Evolutionary conservation across 2,113 vertebrate genomes (phyloP), one percentile per base, ranked within the genome.

Genomic region (Marcusenius ussheri): DNA sequence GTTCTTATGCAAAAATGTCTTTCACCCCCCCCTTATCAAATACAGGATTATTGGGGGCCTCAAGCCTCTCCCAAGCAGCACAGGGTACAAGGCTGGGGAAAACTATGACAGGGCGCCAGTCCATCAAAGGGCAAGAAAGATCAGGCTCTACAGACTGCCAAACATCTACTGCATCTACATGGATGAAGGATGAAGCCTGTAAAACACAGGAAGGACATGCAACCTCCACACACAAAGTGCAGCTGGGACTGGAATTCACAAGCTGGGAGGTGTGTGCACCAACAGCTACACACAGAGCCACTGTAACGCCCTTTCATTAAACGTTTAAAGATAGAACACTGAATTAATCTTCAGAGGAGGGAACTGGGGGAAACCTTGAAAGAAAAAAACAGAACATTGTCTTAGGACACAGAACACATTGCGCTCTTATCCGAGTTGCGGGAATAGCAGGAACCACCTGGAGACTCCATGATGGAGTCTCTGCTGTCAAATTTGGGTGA

Each of bases 341-440:
- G 47, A 13, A 53, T 49, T 31, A 87, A 56, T 56, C 8, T 31
- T 53, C 50, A 56, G 2, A 50, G 10, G 15, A 39, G n/a, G 7
- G 7, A 15, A 19, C 31, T 27, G 27, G 15, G 15, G 50, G 56
- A n/a, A 58, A 19, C 5, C 21, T 88, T 88, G 5, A 31, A 45
- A 49, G 17, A 50, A 42, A 42, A 77, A 39, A 39, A 39, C 27
- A 39, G 35, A 10, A 66, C 62, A 4, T 2, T 1, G 58, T 77
- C 35, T 80, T 80, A 93, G 1, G 93, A 95, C 83, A 95, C 39
- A 0, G 93, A 92, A 91, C 95, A 95, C 93, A 93, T 95, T 91
- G 93, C 89, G 19, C 95, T 96, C 91, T 96, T 96, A 88, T 93
- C 90, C 0, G 94, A 94, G 91, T 89, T 83, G 87, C 13, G 90